Base-by-base conservation (phyloP, 1,140 invertebrate genomes). In the Coptotermes formosanus region DNA sequence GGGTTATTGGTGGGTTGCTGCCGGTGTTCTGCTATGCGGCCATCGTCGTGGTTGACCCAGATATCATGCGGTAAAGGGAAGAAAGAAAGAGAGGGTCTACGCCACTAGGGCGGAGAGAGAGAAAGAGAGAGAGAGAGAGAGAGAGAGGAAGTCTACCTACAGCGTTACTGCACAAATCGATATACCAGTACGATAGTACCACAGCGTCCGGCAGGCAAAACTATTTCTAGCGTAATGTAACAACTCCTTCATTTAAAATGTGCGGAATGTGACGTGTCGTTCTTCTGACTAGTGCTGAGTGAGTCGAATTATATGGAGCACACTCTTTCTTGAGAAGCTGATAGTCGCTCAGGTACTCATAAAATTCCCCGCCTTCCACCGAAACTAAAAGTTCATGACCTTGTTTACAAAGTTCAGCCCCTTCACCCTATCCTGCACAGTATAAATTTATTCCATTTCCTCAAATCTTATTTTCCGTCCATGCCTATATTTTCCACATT, bases 31-130 rank as follows among this genome's bases (percentile, higher is more conserved):
- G 64, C 64, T 75, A 75, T 75, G 64, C 64, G 64, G 64, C 64
- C 14, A 30, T 30, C 64, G 64, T 75, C 64, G 64, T 75, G 64
- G 64, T 25, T 75, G 64, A 75, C 64, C 64, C 64, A 75, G 64
- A 75, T 75, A 75, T 75, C 64, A 75, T 75, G 64, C n/a, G 64
- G n/a, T 75, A 75, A 75, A 75, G 64, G 64, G n/a, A 75, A 75
- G 64, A 75, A 75, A 75, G 59, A 64, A 75, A 75, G 64, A 75
- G 64, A 75, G 25, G 64, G n/a, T 75, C 25, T 75, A 75, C n/a
- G 64, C 64, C 64, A 75, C 64, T 75, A 75, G 64, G 25, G 64
- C 64, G 7, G 30, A 69, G n/a, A 69, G 64, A 55, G 52, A 9
- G 52, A 55, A 55, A 55, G 52, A 55, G 52, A 55, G 52, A 25